Evolutionary conservation across 2,888 invertebrate genomes (phyloP).

Genomic region (Tetropium fuscum): DNA sequence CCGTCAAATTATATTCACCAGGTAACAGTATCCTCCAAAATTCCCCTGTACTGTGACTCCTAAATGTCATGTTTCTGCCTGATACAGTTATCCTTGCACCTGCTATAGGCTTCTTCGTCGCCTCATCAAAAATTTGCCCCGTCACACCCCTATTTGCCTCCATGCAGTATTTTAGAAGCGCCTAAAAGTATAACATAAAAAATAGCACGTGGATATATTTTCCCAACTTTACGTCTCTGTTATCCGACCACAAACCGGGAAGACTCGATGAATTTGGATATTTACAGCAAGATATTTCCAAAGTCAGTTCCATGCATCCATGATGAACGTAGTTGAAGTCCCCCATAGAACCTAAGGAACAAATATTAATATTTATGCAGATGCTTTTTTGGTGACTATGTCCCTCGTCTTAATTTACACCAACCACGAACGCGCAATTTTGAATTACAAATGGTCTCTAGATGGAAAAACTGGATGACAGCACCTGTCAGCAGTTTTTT

Average conservation of each 20-base stretch:
- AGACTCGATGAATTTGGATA: conserved; percentile 86
- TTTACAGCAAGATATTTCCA: conserved; percentile 96
- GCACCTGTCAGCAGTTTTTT: too few species aligned
- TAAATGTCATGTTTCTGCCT: conserved; percentile 86
- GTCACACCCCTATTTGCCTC: conserved; percentile 92
- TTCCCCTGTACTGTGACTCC: conserved; percentile 93
- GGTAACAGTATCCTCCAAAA: conserved; percentile 94
- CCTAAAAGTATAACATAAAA: conserved; percentile 65
- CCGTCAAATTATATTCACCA: conserved; percentile 87
- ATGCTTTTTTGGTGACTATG: too few species aligned
- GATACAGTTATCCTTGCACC: too few species aligned
- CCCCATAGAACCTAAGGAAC: too few species aligned
- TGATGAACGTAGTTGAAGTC: conserved; percentile 95
- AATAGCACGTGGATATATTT: not conserved
- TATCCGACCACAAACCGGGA: conserved; percentile 88
- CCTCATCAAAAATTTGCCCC: conserved; percentile 85
- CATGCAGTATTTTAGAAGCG: conserved; percentile 84
- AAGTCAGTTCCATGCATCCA: conserved; percentile 95
- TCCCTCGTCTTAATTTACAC: too few species aligned
- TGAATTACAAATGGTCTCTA: too few species aligned
- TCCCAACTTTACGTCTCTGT: conserved; percentile 82
- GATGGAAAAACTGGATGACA: too few species aligned
- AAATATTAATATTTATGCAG: too few species aligned
- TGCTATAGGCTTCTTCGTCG: conserved; percentile 82
- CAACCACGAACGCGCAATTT: too few species aligned